These are phyloP conservation scores for Druon quercuslanigerum DNA, from an alignment of 1,140 invertebrate species.

Conservation along the genomic window DNA sequence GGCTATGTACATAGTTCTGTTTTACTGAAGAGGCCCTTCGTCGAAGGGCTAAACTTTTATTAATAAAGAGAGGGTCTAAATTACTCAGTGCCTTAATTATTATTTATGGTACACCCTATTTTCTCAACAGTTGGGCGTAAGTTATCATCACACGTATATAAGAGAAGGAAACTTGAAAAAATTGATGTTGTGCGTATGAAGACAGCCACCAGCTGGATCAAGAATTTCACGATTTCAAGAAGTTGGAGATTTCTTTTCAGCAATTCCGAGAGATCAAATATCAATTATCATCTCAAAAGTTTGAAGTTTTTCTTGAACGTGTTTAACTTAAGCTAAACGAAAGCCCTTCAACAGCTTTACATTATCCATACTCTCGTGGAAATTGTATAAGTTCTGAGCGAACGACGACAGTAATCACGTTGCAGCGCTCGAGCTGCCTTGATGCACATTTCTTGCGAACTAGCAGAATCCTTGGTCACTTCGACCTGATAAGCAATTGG, in stretches of 20 bases:
- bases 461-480: conserved; percentile 3
- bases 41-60: too few species aligned
- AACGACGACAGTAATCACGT: conserved; percentile 41
- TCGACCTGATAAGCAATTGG: conserved; percentile 33
- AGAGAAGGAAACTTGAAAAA: too few species aligned
- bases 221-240: neutral
- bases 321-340: conserved; percentile 70
- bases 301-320: conserved; percentile 68
- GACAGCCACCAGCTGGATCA: neutral
- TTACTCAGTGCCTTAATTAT: too few species aligned
- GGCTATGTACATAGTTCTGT: too few species aligned
- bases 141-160: too few species aligned
- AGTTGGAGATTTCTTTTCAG: conserved; percentile 4
- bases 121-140: too few species aligned
- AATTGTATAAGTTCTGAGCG: conserved; percentile 34
- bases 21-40: too few species aligned
- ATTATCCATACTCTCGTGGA: conserved; percentile 43
- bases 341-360: conserved; percentile 67
- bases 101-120: too few species aligned
- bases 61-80: too few species aligned
- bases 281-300: conserved; percentile 70
- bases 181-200: too few species aligned
- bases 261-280: conserved; percentile 55
- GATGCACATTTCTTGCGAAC: conserved; percentile 38
- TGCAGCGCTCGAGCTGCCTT: conserved; percentile 47